Evolutionary conservation across 2,113 vertebrate genomes (phyloP).

Genomic region (Gnathonemus longibarbis): DNA sequence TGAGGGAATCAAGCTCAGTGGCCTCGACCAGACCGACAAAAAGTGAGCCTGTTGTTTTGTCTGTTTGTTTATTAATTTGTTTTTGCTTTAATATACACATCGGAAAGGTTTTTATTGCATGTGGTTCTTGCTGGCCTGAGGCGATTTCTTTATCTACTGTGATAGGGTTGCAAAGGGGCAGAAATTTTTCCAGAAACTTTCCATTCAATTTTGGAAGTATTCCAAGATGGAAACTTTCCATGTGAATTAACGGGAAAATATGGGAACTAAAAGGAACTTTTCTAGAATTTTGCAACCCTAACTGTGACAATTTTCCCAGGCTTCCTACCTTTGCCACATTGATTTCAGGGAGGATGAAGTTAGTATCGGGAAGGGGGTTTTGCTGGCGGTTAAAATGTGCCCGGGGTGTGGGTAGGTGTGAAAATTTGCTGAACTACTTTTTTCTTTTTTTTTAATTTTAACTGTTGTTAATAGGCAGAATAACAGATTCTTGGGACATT

Average conservation of each 20-base stretch:
- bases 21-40: slow-evolving; percentile 82
- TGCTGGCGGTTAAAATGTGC: neutral
- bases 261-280: too few species aligned
- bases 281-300: too few species aligned
- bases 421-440: neutral
- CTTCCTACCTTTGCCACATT: neutral
- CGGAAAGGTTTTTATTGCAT: neutral
- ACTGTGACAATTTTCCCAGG: neutral
- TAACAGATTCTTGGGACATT: neutral
- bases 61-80: neutral
- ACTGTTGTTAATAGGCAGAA: neutral
- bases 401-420: neutral
- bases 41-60: slow-evolving; percentile 65
- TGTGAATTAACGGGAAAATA: too few species aligned
- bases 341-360: neutral
- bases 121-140: neutral
- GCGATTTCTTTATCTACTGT: neutral
- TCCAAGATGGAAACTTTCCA: too few species aligned
- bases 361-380: neutral
- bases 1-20: slow-evolving; percentile 77
- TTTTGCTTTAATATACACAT: neutral
- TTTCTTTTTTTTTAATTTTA: neutral
- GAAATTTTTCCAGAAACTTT: too few species aligned
- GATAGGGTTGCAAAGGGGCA: too few species aligned
- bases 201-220: too few species aligned